Evolutionary conservation across 2,888 invertebrate species (phyloP).

Genomic region (Drosophila fulvimacula): DNA sequence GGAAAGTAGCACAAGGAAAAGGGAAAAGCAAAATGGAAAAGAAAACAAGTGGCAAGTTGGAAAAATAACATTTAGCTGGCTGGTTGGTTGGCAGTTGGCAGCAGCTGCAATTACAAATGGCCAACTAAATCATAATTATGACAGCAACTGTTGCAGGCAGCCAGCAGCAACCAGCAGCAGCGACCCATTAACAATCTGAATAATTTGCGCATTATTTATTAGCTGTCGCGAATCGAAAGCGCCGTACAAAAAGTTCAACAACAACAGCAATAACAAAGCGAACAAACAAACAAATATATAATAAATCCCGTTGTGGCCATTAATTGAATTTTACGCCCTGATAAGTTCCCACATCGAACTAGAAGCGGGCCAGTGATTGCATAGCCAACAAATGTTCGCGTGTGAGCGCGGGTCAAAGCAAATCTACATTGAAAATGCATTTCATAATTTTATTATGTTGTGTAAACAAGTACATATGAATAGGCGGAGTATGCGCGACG

Average conservation of each 20-base stretch:
- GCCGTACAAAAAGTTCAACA: conserved; percentile 42
- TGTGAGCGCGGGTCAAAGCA: conserved; percentile 3
- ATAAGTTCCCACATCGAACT: conserved; percentile 40
- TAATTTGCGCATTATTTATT: conserved; percentile 69
- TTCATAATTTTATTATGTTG: conserved; percentile 8
- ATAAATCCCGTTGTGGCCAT: conserved; percentile 53
- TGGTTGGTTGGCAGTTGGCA: conserved; percentile 1
- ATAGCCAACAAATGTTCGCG: conserved; percentile 19
- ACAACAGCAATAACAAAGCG: conserved; percentile 8
- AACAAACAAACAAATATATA: conserved; percentile 28
- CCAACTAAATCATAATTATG: conserved; percentile 71
- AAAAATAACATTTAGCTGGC: conserved; percentile 9
- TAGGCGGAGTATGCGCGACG: neutral
- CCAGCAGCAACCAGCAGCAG: conserved; percentile 24
- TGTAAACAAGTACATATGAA: neutral
- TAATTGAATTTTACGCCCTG: conserved; percentile 71
- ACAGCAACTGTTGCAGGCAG: conserved; percentile 61
- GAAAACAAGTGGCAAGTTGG: neutral
- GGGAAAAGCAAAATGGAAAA: neutral
- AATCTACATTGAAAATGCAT: conserved; percentile 15
- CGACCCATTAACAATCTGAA: conserved; percentile 66
- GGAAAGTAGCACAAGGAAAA: conserved; percentile 15
- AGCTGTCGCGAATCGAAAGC: conserved; percentile 53
- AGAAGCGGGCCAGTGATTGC: conserved; percentile 25
- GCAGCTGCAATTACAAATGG: conserved; percentile 49